Conservation (phyloP, 2,113 vertebrate species). For the Zosterops borbonicus region DNA sequence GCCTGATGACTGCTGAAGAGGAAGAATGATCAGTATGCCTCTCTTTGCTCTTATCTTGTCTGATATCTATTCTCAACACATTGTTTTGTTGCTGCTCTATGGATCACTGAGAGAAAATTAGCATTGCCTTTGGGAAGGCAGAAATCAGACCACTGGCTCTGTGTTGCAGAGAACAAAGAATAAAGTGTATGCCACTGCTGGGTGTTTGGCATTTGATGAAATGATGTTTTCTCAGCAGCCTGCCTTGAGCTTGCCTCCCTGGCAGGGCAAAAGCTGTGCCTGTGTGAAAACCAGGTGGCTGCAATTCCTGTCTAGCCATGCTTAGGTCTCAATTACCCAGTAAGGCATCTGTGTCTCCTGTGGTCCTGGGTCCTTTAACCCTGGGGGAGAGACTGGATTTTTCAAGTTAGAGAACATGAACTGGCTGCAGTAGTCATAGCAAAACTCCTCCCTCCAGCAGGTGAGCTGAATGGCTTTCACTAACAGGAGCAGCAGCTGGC, state of each 20-base stretch:
- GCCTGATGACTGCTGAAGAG: not conserved
- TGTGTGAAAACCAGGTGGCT: slow-evolving; percentile 24
- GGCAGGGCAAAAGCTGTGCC: not conserved
- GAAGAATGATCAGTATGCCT: not conserved
- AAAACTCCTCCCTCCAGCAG: not conserved
- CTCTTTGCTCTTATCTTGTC: not conserved
- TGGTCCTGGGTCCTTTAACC: not conserved
- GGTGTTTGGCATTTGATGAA: not conserved
- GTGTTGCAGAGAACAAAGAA: not conserved
- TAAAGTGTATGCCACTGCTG: not conserved
- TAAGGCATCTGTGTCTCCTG: not conserved
- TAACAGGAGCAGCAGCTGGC: not conserved
- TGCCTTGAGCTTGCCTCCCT: not conserved
- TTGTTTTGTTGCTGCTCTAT: not conserved
- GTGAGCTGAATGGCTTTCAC: not conserved
- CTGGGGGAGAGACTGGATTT: not conserved
- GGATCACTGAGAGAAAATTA: not conserved
- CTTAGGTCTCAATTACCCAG: slow-evolving; percentile 2
- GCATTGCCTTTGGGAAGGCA: not conserved
- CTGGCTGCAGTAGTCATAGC: not conserved
- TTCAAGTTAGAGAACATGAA: not conserved
- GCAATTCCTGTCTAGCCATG: slow-evolving; percentile 10
- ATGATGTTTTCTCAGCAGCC: not conserved
- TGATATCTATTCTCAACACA: not conserved
- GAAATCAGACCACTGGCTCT: not conserved